Conservation (phyloP, 2,113 vertebrate species). For the Triplophysa siluroides region DNA sequence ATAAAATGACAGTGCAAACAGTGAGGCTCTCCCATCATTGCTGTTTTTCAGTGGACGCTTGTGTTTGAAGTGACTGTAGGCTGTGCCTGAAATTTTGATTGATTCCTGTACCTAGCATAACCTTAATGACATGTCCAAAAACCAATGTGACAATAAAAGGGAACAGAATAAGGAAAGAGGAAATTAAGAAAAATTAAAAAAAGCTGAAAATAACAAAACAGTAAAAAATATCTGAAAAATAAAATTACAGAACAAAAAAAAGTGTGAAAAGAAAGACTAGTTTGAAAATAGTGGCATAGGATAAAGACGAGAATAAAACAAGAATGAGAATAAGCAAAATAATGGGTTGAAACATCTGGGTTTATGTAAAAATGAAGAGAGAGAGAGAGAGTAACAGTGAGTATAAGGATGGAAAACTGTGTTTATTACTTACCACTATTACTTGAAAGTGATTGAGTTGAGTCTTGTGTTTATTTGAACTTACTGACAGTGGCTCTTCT, state of each 20-base stretch:
- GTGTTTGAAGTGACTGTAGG: conserved; percentile 68
- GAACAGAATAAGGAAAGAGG: conserved; percentile 73
- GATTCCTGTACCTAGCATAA: conserved; percentile 84
- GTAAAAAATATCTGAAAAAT: conserved; percentile 33
- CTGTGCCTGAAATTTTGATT: conserved; percentile 79
- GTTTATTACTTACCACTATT: not conserved
- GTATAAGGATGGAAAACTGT: not conserved
- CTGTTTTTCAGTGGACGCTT: conserved; percentile 78
- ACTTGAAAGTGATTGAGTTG: not conserved
- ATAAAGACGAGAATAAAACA: conserved; percentile 98
- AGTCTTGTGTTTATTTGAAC: conserved; percentile 51
- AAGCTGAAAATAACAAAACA: conserved; percentile 72
- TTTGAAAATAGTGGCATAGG: conserved; percentile 99
- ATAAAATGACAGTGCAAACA: not conserved
- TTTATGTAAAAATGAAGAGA: conserved; percentile 66
- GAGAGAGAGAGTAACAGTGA: conserved; percentile 66
- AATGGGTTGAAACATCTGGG: conserved; percentile 99
- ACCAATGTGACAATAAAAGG: conserved; percentile 73
- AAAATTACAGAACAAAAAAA: conserved; percentile 95
- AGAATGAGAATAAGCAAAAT: conserved; percentile 99
- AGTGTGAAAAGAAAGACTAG: conserved; percentile 96
- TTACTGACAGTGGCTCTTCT: conserved; percentile 97
- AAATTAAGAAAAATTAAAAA: conserved; percentile 75
- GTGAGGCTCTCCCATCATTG: conserved; percentile 45
- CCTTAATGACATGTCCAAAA: conserved; percentile 83